These are phyloP conservation scores for Hipposideros larvatus DNA, from an alignment of 2,797 vertebrate genomes.

Conservation along the genomic window DNA sequence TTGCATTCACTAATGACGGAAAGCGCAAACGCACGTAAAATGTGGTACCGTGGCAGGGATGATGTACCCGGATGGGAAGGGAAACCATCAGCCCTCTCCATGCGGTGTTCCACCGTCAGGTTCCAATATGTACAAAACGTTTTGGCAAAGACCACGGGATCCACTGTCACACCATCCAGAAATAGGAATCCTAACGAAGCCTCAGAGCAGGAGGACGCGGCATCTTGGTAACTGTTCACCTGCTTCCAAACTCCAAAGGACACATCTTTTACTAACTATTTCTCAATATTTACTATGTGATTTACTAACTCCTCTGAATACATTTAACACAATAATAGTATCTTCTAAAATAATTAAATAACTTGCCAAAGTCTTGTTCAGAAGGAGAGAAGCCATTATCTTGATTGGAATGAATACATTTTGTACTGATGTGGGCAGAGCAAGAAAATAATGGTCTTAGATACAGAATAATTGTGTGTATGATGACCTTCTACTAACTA, in stretches of 20 bases:
- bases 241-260: background rate
- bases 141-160: background rate
- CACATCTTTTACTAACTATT: background rate
- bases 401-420: background rate
- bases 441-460: background rate
- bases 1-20: background rate
- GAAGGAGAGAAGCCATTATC: background rate
- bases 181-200: too few species aligned
- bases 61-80: accelerated
- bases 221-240: background rate
- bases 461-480: background rate
- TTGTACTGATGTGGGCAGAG: background rate
- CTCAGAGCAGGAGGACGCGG: too few species aligned
- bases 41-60: accelerated
- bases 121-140: too few species aligned
- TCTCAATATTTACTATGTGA: background rate
- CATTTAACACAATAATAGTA: background rate
- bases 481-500: background rate
- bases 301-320: background rate
- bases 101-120: too few species aligned
- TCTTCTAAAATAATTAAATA: background rate
- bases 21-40: background rate
- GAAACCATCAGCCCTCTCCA: background rate
- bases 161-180: background rate
- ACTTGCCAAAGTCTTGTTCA: background rate